A percentile compares a stretch with the other conserved stretches of the same genome.
Evolutionary conservation across 2,113 vertebrate genomes (phyloP).

Genomic region (Bagarius yarrelli): DNA sequence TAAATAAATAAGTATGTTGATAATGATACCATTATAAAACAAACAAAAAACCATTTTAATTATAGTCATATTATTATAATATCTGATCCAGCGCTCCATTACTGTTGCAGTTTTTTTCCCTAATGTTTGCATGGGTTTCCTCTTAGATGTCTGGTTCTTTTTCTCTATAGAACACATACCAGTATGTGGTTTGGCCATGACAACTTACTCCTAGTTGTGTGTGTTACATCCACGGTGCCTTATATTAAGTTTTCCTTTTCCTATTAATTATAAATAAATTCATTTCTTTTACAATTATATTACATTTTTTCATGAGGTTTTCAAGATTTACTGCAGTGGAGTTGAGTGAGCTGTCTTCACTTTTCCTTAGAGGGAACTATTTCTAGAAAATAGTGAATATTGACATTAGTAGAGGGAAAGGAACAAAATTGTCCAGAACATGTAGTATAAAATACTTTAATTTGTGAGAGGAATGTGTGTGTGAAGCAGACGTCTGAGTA

Average conservation of each 20-base stretch:
- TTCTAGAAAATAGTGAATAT: constrained; percentile 38
- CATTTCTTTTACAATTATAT: too few relatives aligned
- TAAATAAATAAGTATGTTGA: too few relatives aligned
- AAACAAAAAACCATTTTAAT: neutral
- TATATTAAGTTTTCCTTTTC: too few relatives aligned
- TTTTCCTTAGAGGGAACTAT: constrained; percentile 43
- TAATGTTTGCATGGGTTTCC: neutral
- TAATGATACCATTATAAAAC: neutral
- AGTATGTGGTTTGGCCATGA: neutral
- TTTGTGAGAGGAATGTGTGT: constrained; percentile 45
- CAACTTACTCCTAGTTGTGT: neutral
- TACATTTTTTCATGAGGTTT: too few relatives aligned
- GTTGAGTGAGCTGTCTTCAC: constrained; percentile 34
- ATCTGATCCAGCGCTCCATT: neutral
- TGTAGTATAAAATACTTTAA: neutral
- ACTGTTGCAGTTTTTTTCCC: neutral
- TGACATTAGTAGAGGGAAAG: constrained; percentile 1
- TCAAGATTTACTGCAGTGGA: constrained; percentile 38
- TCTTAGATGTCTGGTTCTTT: neutral
- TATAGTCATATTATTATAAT: neutral
- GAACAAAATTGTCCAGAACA: constrained; percentile 35
- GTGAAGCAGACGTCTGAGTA: too few relatives aligned
- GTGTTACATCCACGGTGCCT: neutral
- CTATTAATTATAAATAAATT: too few relatives aligned
- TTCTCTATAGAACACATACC: neutral